phyloP scores from a whole-genome alignment of 2,113 vertebrate genomes.

The Cygnus atratus region DNA sequence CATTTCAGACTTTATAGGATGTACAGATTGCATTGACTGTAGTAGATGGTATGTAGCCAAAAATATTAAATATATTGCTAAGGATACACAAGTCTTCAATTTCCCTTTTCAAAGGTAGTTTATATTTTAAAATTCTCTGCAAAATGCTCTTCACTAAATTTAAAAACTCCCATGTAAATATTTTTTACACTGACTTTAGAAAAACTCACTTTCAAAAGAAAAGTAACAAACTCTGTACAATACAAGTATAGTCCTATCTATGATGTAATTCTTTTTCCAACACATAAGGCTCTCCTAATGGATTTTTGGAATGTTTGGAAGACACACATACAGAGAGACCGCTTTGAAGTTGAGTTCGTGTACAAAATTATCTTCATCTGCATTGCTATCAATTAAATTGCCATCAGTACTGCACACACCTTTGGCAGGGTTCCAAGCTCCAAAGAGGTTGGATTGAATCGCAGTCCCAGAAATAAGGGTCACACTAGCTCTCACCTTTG shows the following conservation, averaged over 20 bases:
- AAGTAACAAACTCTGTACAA: neutral
- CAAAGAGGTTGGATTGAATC: conserved; percentile 11
- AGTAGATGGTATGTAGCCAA: neutral
- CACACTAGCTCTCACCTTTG: conserved; percentile 39
- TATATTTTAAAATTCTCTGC: neutral
- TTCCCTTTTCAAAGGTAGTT: neutral
- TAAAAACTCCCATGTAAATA: neutral
- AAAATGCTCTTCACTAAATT: conserved; percentile 27
- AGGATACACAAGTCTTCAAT: neutral
- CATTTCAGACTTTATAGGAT: neutral
- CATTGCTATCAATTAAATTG: conserved; percentile 37
- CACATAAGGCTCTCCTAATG: neutral
- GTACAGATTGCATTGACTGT: neutral
- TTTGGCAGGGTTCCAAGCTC: conserved; percentile 29
- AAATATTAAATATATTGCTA: conserved; percentile 9
- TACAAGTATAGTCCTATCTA: neutral
- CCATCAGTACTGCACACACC: neutral
- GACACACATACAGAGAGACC: neutral
- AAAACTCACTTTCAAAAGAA: neutral
- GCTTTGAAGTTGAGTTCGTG: conserved; percentile 11
- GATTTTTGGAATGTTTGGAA: neutral
- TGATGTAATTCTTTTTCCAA: neutral
- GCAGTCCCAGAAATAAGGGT: conserved; percentile 33
- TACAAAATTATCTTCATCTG: conserved; percentile 10
- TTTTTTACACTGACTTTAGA: neutral